Evolutionary conservation across 2,113 vertebrate species (phyloP), one percentile per base, ranked within the genome.

Genomic region (Strix uralensis): DNA sequence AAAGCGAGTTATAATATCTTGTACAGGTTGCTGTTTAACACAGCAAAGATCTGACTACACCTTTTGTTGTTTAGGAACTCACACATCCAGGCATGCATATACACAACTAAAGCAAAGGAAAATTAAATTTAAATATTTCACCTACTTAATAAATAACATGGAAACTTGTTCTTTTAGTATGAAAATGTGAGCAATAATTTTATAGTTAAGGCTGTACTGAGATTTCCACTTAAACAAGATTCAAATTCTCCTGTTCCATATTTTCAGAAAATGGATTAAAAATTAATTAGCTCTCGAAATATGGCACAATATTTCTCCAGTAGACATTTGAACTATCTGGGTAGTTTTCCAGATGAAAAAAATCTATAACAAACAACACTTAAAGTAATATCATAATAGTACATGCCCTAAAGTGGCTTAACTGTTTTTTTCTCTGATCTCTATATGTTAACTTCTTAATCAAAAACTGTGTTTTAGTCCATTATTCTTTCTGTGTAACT

Each of bases 351-450:
- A 88, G 14, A n/a, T 74, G 11, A 86, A 82, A 93, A 85, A 40
- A 13, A 32, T 82, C 46, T 82, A 0, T 61, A 62, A n/a, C 7
- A 51, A 93, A 81, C 86, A 12, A 0, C 3, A 52, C 71, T 63
- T 69, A 14, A 85, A 72, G 8, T 63, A 15, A 72, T 62, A 44
- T 22, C 13, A 8, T 49, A 79, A 47, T 70, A 78, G 63, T 15
- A 65, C 0, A 0, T 72, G 10, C 1, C 11, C 8, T 27, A 13
- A 79, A 80, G 34, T 58, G 40, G 9, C 8, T 57, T 74, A 79
- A 51, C 21, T 54, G 11, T 20, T 47, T 47, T 47, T 47, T 67
- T 11, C 3, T 58, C 30, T 65, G 25, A 23, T 49, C 9, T 49
- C 25, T 51, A 4, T 21, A 44, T 12, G 34, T 38, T 81, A 71